Conservation (phyloP, 1,140 invertebrate genomes). For the Pseudomyrmex cubaensis region DNA sequence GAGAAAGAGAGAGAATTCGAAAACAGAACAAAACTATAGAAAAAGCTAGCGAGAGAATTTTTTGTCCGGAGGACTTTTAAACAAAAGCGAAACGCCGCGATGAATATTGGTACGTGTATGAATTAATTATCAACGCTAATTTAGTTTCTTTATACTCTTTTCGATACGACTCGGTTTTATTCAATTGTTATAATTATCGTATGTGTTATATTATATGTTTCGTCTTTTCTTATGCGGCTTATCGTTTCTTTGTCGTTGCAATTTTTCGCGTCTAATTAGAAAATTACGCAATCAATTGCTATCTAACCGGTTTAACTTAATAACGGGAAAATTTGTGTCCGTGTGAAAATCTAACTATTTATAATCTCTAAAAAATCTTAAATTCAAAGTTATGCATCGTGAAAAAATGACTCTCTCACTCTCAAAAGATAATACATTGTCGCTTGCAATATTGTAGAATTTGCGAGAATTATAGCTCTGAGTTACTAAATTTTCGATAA, state of each 20-base stretch:
- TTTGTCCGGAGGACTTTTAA: slow-evolving; percentile 1
- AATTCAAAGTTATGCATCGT: slow-evolving; percentile 28
- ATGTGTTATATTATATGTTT: background rate
- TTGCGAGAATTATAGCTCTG: slow-evolving; percentile 48
- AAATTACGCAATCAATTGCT: background rate
- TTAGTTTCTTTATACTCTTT: background rate
- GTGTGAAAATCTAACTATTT: slow-evolving; percentile 40
- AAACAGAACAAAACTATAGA: background rate
- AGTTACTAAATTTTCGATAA: slow-evolving; percentile 44
- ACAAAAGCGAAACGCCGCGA: background rate
- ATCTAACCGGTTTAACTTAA: background rate
- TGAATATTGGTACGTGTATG: slow-evolving; percentile 1
- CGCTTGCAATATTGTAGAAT: slow-evolving; percentile 33
- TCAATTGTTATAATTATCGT: background rate
- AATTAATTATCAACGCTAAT: slow-evolving; percentile 40
- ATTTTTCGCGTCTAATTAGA: background rate
- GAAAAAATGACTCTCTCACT: background rate
- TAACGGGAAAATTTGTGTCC: background rate
- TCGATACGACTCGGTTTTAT: background rate
- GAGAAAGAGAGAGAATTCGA: background rate
- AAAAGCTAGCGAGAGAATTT: background rate
- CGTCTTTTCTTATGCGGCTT: background rate
- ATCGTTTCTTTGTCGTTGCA: background rate
- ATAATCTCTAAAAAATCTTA: slow-evolving; percentile 30
- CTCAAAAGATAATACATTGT: slow-evolving; percentile 27